Conservation (phyloP, 2,888 invertebrate genomes). For the Drosophila quasianomalipes region DNA sequence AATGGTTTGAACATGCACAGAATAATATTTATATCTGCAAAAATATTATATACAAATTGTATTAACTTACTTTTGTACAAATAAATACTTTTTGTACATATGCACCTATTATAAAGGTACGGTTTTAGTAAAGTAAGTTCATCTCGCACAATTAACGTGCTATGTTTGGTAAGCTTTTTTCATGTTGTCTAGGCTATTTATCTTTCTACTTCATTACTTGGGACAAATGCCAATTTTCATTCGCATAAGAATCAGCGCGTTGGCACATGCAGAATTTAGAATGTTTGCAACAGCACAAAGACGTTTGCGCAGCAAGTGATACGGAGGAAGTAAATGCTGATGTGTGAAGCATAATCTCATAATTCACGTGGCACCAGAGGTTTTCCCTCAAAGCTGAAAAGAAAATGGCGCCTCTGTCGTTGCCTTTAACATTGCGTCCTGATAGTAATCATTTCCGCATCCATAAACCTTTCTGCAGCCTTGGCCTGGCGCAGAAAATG, state of each 20-base stretch:
- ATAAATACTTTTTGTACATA: neutral
- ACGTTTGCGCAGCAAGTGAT: conserved; percentile 7
- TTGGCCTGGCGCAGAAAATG: conserved; percentile 17
- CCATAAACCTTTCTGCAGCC: conserved; percentile 44
- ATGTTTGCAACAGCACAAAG: neutral
- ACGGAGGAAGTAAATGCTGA: conserved; percentile 6
- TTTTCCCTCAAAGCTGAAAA: conserved; percentile 14
- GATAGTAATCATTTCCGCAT: conserved; percentile 64
- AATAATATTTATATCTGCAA: neutral
- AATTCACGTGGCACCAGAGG: conserved; percentile 36
- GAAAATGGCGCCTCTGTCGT: conserved; percentile 29
- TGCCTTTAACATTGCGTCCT: conserved; percentile 21
- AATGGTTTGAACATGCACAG: neutral
- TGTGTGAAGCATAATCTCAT: conserved; percentile 36
- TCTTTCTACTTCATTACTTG: neutral
- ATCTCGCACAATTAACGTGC: neutral
- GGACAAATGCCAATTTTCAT: neutral
- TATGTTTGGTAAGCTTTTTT: conserved; percentile 2
- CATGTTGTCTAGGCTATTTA: neutral
- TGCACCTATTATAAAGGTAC: neutral
- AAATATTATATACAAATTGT: neutral
- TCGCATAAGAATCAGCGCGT: neutral
- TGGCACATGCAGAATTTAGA: neutral
- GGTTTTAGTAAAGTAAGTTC: neutral
- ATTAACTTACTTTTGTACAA: neutral